phyloP scores from a whole-genome alignment of 2,797 vertebrate genomes.

The Meriones psammophilus region DNA sequence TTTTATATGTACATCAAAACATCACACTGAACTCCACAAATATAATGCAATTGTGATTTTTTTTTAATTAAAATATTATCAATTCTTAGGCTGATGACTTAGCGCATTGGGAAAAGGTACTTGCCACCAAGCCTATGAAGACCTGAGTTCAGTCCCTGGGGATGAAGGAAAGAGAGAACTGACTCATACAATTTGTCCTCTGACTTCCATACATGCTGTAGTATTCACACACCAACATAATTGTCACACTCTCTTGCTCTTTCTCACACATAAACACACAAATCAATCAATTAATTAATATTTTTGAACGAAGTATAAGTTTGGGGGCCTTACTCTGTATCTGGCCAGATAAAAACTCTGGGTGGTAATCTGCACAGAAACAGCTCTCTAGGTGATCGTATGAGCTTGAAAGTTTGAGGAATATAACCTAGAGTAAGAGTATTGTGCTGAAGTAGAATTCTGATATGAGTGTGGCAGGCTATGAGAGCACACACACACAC shows the following conservation, averaged over 20 bases:
- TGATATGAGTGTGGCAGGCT: accelerated
- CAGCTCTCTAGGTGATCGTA: neutral
- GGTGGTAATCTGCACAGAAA: neutral
- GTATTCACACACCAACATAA: neutral
- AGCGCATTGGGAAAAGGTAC: neutral
- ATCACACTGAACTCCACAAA: neutral
- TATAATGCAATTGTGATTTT: neutral
- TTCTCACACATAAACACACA: neutral
- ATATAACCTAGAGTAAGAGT: neutral
- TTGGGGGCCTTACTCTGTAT: neutral
- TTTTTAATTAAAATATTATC: neutral
- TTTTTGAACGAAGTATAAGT: neutral
- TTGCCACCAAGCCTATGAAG: neutral
- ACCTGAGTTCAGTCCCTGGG: neutral
- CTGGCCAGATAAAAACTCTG: neutral
- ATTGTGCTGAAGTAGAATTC: neutral
- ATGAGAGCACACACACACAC: too few species aligned
- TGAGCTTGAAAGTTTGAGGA: neutral
- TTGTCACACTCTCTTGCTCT: neutral
- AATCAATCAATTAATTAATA: neutral
- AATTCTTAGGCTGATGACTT: neutral
- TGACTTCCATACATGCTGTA: neutral
- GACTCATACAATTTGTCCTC: neutral
- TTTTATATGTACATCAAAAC: neutral
- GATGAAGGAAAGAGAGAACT: neutral